Evolutionary conservation across 2,888 invertebrate species (phyloP).

Genomic region (Carterocephalus palaemon): DNA sequence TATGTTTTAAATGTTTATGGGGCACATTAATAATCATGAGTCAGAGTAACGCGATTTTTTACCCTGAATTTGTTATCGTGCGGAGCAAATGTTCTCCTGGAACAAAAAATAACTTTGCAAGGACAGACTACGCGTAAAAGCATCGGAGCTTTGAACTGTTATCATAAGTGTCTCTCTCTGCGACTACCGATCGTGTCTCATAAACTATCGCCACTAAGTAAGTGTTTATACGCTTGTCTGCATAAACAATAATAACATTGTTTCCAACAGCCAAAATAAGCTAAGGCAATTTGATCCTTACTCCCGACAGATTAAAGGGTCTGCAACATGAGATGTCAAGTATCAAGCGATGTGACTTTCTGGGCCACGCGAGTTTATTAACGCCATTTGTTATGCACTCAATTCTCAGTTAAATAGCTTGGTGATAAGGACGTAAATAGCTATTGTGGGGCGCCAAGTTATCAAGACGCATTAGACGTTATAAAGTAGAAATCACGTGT

Average conservation of each 20-base stretch:
- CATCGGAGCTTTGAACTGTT: too few relatives aligned
- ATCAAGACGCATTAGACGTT: conserved; percentile 15
- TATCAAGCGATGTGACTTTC: conserved; percentile 8
- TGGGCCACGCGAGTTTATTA: conserved; percentile 21
- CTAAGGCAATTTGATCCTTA: background rate
- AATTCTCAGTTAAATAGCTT: conserved; percentile 8
- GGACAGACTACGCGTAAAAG: too few relatives aligned
- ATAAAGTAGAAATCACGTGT: conserved; percentile 25
- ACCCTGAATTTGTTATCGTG: too few relatives aligned
- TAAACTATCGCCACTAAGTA: conserved; percentile 43
- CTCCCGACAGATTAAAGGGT: too few relatives aligned
- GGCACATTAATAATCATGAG: too few relatives aligned
- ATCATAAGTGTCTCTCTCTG: too few relatives aligned
- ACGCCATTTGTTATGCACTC: conserved; percentile 23
- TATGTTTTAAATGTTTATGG: too few relatives aligned
- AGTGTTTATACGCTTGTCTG: conserved; percentile 46
- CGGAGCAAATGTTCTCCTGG: too few relatives aligned
- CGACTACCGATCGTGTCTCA: conserved; percentile 35
- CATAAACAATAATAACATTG: conserved; percentile 20
- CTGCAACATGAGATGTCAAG: background rate
- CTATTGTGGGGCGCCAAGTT: conserved; percentile 1
- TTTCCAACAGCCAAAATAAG: background rate
- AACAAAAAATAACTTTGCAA: too few relatives aligned
- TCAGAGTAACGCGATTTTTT: too few relatives aligned
- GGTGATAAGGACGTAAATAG: conserved; percentile 10